A percentile compares a stretch with the other conserved stretches of the same genome.
These are phyloP conservation scores for Enteromius paludinosus DNA, from an alignment of 2,797 vertebrate genomes.

Conservation along the genomic window DNA sequence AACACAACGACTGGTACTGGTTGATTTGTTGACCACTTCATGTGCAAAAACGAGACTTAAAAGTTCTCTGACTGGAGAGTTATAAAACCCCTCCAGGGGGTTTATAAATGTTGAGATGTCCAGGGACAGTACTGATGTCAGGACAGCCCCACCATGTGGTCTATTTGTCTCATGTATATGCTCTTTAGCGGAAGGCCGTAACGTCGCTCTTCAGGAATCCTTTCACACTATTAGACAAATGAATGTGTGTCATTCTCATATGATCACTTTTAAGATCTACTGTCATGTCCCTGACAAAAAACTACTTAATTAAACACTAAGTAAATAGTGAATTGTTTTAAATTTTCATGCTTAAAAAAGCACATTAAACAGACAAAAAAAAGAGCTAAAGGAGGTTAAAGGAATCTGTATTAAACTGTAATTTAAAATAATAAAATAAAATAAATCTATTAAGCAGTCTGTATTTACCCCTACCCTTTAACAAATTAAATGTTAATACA, in stretches of 20 bases:
- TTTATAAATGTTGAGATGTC: conserved; percentile 30
- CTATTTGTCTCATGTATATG: conserved; percentile 98
- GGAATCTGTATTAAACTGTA: too few species aligned
- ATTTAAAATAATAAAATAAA: neutral
- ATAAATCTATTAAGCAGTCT: too few species aligned
- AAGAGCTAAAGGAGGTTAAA: neutral
- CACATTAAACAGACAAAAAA: neutral
- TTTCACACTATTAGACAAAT: conserved; percentile 83
- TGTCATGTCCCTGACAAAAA: neutral
- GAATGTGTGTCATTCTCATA: neutral
- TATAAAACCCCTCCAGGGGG: conserved; percentile 42
- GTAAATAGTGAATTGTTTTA: neutral
- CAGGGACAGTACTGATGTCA: conserved; percentile 79
- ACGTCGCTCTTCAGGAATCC: conserved; percentile 91
- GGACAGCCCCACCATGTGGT: conserved; percentile 95
- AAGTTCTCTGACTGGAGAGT: conserved; percentile 35
- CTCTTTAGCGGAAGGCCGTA: conserved; percentile 93
- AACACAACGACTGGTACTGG: neutral
- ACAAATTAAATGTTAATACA: neutral
- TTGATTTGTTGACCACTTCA: conserved; percentile 26
- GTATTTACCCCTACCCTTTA: neutral
- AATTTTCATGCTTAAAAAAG: neutral
- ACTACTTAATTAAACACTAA: neutral
- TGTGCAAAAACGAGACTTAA: conserved; percentile 49
- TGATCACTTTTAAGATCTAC: neutral